These are phyloP conservation scores for Liodrosophila aerea DNA, from an alignment of 2,888 invertebrate species.

Conservation along the genomic window DNA sequence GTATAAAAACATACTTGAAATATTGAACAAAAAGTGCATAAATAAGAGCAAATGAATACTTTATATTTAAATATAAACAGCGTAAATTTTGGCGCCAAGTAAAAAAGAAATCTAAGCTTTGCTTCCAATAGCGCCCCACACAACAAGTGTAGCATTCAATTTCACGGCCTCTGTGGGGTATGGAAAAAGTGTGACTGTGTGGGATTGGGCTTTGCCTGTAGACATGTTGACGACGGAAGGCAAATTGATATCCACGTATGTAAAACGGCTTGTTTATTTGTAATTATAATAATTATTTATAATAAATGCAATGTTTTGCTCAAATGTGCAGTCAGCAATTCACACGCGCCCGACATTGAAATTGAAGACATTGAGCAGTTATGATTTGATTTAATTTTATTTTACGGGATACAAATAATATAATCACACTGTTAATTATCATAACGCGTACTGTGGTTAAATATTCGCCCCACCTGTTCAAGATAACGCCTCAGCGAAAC, in stretches of 20 bases:
- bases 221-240: conserved; percentile 61
- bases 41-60: conserved; percentile 38
- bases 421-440: too few species aligned
- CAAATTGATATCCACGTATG: conserved; percentile 54
- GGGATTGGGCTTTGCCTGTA: conserved; percentile 23
- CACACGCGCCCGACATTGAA: conserved; percentile 63
- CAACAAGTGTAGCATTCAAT: too few species aligned
- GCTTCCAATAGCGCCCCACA: too few species aligned
- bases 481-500: neutral
- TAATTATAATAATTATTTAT: conserved; percentile 13
- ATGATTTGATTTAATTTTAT: too few species aligned
- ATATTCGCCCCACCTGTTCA: too few species aligned
- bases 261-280: conserved; percentile 47
- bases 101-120: neutral
- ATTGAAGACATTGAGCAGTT: conserved; percentile 33
- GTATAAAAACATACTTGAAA: conserved; percentile 38
- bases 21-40: conserved; percentile 43
- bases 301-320: conserved; percentile 32
- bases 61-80: conserved; percentile 50
- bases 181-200: too few species aligned
- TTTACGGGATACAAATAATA: too few species aligned
- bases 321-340: conserved; percentile 41
- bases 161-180: conserved; percentile 23
- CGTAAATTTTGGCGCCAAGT: conserved; percentile 25
- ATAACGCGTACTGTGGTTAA: too few species aligned